Evolutionary conservation across 1,140 invertebrate genomes (phyloP).

Genomic region (Gryllus bimaculatus): DNA sequence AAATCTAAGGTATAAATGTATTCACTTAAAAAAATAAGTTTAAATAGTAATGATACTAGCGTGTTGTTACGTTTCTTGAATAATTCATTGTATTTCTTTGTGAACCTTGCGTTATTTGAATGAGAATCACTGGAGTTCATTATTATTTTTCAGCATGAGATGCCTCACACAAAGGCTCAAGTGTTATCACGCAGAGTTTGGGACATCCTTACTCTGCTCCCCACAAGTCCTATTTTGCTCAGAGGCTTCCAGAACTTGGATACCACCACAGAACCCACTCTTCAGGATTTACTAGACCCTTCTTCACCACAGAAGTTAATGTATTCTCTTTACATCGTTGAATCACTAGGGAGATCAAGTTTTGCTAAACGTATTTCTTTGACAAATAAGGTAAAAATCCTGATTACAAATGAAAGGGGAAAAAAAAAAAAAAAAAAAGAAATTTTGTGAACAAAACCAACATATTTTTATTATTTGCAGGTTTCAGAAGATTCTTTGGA

Average conservation of each 20-base stretch:
- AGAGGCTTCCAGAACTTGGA: conserved; percentile 69
- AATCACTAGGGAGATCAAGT: conserved; percentile 47
- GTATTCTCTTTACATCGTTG: conserved; percentile 89
- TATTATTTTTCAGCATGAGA: conserved; percentile 49
- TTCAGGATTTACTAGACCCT: conserved; percentile 70
- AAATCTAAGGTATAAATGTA: too few relatives aligned
- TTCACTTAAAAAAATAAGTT: too few relatives aligned
- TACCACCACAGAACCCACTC: conserved; percentile 24
- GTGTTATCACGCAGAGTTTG: conserved; percentile 81
- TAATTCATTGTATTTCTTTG: too few relatives aligned
- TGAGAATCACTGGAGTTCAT: not conserved
- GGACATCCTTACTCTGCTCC: conserved; percentile 86
- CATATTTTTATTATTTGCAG: not conserved
- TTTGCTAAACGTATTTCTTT: not conserved
- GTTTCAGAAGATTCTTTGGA: not conserved
- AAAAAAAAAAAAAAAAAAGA: too few relatives aligned
- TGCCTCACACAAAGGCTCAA: conserved; percentile 81
- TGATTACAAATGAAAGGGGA: too few relatives aligned
- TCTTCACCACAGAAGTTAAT: conserved; percentile 85
- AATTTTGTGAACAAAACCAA: too few relatives aligned
- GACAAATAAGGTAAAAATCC: too few relatives aligned
- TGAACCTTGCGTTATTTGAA: too few relatives aligned
- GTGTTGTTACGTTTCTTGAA: too few relatives aligned
- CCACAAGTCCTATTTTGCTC: conserved; percentile 75
- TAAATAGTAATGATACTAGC: too few relatives aligned